Evolutionary conservation across 2,797 vertebrate genomes (phyloP).

Genomic region (Buceros bicornis): DNA sequence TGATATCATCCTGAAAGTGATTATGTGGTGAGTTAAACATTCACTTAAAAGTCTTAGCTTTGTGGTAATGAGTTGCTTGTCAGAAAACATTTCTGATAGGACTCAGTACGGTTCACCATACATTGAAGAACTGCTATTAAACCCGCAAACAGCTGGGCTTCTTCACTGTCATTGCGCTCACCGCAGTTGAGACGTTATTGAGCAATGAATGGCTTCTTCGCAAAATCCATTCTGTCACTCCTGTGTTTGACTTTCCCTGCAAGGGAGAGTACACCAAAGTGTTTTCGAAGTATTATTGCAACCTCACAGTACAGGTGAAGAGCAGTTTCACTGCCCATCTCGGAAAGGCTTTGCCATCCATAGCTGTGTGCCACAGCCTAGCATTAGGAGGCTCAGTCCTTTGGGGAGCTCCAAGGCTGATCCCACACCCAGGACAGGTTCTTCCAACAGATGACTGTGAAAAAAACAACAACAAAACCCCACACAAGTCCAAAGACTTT

Average conservation of each 20-base stretch:
- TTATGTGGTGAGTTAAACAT: not conserved
- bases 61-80: not conserved
- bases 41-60: not conserved
- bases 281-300: not conserved
- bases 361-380: not conserved
- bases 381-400: not conserved
- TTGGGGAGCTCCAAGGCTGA: not conserved
- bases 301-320: not conserved
- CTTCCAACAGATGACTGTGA: not conserved
- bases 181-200: accelerated
- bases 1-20: not conserved
- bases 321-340: not conserved
- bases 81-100: not conserved
- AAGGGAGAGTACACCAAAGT: not conserved
- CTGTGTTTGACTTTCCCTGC: not conserved
- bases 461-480: not conserved
- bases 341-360: not conserved
- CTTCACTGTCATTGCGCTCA: not conserved
- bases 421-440: not conserved
- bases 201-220: accelerated
- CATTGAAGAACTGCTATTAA: not conserved
- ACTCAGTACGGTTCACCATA: not conserved
- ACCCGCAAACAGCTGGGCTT: not conserved
- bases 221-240: not conserved
- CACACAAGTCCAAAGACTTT: not conserved